Base-by-base conservation (phyloP, 2,797 vertebrate genomes). In the Aplochiton taeniatus region DNA sequence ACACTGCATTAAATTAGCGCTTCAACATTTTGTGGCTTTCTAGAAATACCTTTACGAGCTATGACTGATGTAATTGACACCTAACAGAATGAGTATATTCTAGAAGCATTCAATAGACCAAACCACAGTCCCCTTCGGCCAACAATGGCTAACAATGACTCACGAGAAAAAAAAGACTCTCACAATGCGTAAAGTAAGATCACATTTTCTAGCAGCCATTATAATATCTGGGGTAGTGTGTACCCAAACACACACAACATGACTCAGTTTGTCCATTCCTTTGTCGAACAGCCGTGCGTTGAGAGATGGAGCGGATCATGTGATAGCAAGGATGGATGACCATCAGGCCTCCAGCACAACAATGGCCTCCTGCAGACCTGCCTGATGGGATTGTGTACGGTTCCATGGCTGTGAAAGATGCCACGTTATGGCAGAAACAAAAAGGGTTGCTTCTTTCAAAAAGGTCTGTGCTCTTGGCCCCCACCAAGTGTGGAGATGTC, bases 21-120 rank as follows among this genome's bases (percentile, higher is more conserved):
- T 82, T 45, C 61, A 68, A 77, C 77, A 75, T 70, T 72, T 73
- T 74, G 63, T 70, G 70, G 69, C 50, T 81, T 83, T 83, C 86
- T 84, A 57, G 83, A 74, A 82, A 89, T 84, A 83, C 77, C 76
- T 78, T 81, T 72, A 69, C 69, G 78, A 77, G 72, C 55, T 79
- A 58, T 75, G 66, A 77, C 82, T 88, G 84, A 90, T 48, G 87
- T 86, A 84, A 31, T 31, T 65, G 74, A 74, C 64, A n/a, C 31
- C 63, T 65, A 63, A 72, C 56, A 61, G 62, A 59, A n/a, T n/a
- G n/a, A 66, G 55, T 82, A 75, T 69, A 72, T 78, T 83, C 77
- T 74, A 78, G 68, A 49, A 48, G 62, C 58, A 66, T 73, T 89
- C 85, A 90, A 87, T 69, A 55, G 58, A 56, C 41, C 19, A 8